These are phyloP conservation scores for Melanotaenia parkinsoni DNA, from an alignment of 2,797 vertebrate genomes.

Conservation along the genomic window DNA sequence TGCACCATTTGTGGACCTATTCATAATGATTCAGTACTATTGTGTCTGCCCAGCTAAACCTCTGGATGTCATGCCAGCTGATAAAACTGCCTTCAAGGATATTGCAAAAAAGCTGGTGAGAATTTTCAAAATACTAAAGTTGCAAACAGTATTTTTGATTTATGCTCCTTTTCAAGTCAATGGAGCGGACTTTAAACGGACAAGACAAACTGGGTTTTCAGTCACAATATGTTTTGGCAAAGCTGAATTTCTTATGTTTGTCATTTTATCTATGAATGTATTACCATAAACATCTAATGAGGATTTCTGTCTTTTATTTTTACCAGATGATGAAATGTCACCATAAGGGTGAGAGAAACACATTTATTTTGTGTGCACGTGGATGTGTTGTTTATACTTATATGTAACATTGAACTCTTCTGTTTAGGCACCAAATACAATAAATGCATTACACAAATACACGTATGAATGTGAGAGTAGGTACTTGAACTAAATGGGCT, in stretches of 20 bases:
- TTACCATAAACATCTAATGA: background rate
- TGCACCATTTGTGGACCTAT: background rate
- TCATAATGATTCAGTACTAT: background rate
- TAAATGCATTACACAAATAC: background rate
- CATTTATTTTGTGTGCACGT: background rate
- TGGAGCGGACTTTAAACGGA: background rate
- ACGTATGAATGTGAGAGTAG: background rate
- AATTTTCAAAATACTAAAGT: background rate
- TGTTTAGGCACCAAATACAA: background rate
- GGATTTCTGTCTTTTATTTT: constrained; percentile 14
- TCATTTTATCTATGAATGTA: background rate
- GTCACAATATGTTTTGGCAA: background rate
- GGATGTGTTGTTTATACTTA: background rate
- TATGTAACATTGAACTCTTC: background rate
- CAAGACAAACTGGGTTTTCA: background rate
- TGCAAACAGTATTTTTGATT: background rate
- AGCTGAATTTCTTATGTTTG: background rate
- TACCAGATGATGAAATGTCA: constrained; percentile 77
- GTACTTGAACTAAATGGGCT: background rate
- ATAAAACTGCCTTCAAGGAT: constrained; percentile 28
- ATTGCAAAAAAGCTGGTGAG: constrained; percentile 71
- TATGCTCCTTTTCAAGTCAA: background rate
- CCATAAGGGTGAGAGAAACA: constrained; percentile 65
- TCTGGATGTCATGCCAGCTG: background rate
- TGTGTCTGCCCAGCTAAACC: constrained; percentile 26